phyloP scores from a whole-genome alignment of 2,797 vertebrate species.

The Tympanoctomys barrerae region DNA sequence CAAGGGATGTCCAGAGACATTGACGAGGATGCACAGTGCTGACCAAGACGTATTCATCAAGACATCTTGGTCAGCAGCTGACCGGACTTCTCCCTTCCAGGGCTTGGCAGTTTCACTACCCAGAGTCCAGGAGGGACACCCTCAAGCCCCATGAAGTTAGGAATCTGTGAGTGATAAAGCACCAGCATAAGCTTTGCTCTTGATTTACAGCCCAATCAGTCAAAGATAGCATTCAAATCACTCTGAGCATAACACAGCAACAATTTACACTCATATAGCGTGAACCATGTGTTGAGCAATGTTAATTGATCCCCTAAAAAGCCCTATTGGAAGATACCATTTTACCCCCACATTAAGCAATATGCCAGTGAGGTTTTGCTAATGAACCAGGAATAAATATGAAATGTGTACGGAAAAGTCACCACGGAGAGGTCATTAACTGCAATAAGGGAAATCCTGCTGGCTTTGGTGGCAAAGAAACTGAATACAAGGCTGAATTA shows the following conservation, averaged over 20 bases:
- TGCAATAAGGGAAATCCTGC: neutral
- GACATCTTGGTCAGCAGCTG: neutral
- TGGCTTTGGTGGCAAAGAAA: neutral
- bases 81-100: neutral
- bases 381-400: neutral
- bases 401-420: neutral
- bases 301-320: neutral
- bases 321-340: neutral
- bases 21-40: rapidly evolving
- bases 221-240: neutral
- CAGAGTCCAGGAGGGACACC: neutral
- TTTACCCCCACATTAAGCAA: neutral
- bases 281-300: neutral
- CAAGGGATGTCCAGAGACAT: neutral
- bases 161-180: neutral
- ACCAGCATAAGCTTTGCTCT: neutral
- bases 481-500: neutral
- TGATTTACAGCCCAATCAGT: neutral
- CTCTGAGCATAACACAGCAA: neutral
- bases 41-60: too few species aligned
- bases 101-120: neutral
- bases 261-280: neutral
- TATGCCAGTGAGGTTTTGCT: neutral
- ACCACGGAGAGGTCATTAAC: neutral
- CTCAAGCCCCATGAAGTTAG: neutral